These are phyloP conservation scores for Colistium nudipinnis DNA, from an alignment of 2,113 vertebrate genomes.

Conservation along the genomic window DNA sequence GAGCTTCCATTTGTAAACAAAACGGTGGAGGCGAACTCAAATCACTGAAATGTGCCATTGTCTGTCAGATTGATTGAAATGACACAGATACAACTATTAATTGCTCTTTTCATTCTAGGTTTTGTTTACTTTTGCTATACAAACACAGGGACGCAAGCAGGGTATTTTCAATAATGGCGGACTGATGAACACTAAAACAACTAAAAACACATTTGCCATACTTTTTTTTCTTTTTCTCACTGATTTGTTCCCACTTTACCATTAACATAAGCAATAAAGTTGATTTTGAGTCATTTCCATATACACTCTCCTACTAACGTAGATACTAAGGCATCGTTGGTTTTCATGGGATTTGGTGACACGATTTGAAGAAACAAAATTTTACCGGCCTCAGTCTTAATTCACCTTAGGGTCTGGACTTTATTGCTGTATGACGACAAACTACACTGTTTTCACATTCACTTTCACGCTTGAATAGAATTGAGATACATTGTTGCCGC, in stretches of 20 bases:
- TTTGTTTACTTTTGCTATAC: neutral
- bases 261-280: neutral
- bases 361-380: neutral
- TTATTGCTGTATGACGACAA: constrained; percentile 14
- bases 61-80: constrained; percentile 1
- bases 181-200: neutral
- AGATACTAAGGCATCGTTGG: neutral
- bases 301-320: neutral
- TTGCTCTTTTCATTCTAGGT: neutral
- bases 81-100: neutral
- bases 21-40: neutral
- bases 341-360: neutral
- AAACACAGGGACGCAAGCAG: neutral
- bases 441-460: constrained; percentile 24
- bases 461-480: constrained; percentile 41
- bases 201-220: neutral
- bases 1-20: constrained; percentile 19
- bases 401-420: neutral
- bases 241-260: neutral
- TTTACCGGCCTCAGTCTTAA: neutral
- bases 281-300: neutral
- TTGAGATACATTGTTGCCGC: constrained; percentile 43
- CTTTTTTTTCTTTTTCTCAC: no score
- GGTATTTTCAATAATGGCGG: neutral
- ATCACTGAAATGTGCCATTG: neutral